Conservation (phyloP, 37 sponge, comb jelly and placozoan genomes). For the Hexactinellida sp. region DNA sequence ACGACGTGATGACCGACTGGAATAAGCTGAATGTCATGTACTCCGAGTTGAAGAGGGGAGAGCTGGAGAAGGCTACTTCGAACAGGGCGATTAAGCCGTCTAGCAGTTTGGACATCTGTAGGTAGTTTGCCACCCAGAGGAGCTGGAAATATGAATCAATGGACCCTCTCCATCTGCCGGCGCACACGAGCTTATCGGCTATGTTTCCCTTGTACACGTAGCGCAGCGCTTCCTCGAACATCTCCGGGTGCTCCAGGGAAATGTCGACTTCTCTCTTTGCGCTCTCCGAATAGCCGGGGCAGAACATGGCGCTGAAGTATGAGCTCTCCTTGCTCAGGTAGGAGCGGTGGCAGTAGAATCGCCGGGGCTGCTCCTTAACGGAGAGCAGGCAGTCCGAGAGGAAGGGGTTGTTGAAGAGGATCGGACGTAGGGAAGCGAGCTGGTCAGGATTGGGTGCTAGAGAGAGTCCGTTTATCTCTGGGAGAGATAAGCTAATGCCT, state of each 20-base stretch:
- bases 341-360: neutral
- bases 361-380: neutral
- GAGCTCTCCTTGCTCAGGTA: neutral
- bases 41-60: neutral
- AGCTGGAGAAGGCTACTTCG: neutral
- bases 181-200: neutral
- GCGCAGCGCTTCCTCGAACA: neutral
- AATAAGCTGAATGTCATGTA: neutral
- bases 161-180: neutral
- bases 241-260: neutral
- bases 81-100: neutral
- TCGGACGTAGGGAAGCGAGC: neutral
- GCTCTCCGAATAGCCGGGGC: neutral
- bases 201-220: neutral
- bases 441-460: neutral
- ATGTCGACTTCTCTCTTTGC: neutral
- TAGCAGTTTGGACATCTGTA: neutral
- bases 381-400: neutral
- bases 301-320: constrained; percentile 13
- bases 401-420: neutral
- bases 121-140: neutral
- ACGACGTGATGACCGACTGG: neutral
- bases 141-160: constrained; percentile 9
- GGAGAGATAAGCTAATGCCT: neutral
- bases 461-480: neutral